These are phyloP conservation scores for Vanessa cardui DNA, from an alignment of 2,888 invertebrate species.

Conservation along the genomic window DNA sequence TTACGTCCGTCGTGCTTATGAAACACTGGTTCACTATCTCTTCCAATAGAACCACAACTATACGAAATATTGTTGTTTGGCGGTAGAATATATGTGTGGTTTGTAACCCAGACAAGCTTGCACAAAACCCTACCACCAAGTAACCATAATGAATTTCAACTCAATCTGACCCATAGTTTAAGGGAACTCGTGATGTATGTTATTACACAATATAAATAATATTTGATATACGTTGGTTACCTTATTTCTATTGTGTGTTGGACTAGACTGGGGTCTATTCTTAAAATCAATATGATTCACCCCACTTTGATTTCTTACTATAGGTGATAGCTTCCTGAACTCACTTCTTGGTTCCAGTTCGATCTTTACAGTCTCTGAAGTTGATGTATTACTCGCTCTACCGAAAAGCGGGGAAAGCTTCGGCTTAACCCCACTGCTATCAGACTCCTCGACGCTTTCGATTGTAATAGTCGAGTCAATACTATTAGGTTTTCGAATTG, in stretches of 20 bases:
- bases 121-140: too few species aligned
- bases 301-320: slow-evolving; percentile 59
- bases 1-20: too few species aligned
- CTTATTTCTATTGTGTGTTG: slow-evolving; percentile 58
- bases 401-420: slow-evolving; percentile 76
- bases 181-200: too few species aligned
- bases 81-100: too few species aligned
- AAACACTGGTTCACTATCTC: too few species aligned
- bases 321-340: slow-evolving; percentile 73
- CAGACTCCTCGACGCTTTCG: slow-evolving; percentile 67
- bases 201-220: too few species aligned
- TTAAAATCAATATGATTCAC: slow-evolving; percentile 68
- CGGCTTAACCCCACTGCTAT: slow-evolving; percentile 57
- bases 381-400: slow-evolving; percentile 55
- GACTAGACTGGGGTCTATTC: slow-evolving; percentile 74
- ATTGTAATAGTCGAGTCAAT: slow-evolving; percentile 72
- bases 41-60: neutral
- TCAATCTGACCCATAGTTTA: too few species aligned
- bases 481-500: slow-evolving; percentile 59
- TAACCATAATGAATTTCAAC: too few species aligned
- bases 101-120: too few species aligned
- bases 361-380: slow-evolving; percentile 59
- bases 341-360: slow-evolving; percentile 73
- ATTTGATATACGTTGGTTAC: neutral
- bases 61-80: too few species aligned